Evolutionary conservation across 2,888 invertebrate species (phyloP).

Genomic region (Drosophila engyochracea): DNA sequence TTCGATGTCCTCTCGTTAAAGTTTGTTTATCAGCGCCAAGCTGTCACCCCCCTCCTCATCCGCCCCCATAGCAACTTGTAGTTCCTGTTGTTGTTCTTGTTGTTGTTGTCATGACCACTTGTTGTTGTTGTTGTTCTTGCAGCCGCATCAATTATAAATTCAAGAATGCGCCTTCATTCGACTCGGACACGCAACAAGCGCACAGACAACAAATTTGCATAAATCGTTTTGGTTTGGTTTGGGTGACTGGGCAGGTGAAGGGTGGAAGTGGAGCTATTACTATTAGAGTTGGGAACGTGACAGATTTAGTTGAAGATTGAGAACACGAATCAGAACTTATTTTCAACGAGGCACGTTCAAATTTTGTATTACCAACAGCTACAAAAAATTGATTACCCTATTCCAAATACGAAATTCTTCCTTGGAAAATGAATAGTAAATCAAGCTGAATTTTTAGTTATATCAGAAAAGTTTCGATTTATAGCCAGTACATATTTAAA

Average conservation of each 20-base stretch:
- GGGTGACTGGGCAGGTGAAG: neutral
- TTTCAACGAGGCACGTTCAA: neutral
- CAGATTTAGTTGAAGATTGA: neutral
- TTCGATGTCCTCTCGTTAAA: slow-evolving; percentile 47
- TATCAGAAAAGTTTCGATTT: neutral
- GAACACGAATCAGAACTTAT: neutral
- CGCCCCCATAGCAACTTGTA: slow-evolving; percentile 51
- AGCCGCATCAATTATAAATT: slow-evolving; percentile 72
- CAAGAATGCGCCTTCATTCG: slow-evolving; percentile 51
- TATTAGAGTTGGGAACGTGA: neutral
- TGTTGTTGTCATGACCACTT: slow-evolving; percentile 71
- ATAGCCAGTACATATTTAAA: neutral
- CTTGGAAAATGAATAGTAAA: neutral
- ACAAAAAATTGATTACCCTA: accelerated
- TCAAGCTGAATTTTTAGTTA: neutral
- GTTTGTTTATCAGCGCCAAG: slow-evolving; percentile 66
- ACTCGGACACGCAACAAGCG: slow-evolving; percentile 61
- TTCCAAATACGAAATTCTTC: neutral
- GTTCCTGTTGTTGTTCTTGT: neutral
- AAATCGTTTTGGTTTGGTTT: slow-evolving; percentile 1
- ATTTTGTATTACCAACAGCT: neutral
- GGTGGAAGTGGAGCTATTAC: neutral
- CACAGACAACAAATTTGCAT: slow-evolving; percentile 46
- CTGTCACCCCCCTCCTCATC: neutral
- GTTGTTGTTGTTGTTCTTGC: slow-evolving; percentile 36